These are phyloP conservation scores for Crypturellus undulatus DNA, from an alignment of 2,113 vertebrate species.

Conservation along the genomic window DNA sequence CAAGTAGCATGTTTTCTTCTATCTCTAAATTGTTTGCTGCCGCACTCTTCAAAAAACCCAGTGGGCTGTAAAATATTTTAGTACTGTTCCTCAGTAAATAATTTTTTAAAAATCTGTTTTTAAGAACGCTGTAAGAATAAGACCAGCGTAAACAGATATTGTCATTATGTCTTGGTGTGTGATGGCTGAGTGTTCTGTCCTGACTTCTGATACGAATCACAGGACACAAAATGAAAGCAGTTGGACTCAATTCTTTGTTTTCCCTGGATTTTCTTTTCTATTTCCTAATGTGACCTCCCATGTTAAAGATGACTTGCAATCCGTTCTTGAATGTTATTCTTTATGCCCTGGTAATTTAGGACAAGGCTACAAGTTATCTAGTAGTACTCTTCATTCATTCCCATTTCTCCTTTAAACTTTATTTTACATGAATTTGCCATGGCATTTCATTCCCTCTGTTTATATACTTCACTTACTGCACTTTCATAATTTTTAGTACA, in stretches of 20 bases:
- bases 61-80: neutral
- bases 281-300: neutral
- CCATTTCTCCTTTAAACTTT: constrained; percentile 42
- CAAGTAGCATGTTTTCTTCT: neutral
- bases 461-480: constrained; percentile 41
- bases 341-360: constrained; percentile 19
- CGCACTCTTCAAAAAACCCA: neutral
- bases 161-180: neutral
- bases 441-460: constrained; percentile 40
- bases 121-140: neutral
- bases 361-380: constrained; percentile 40
- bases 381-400: constrained; percentile 28
- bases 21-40: neutral
- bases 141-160: neutral
- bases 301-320: neutral
- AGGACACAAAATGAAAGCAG: neutral
- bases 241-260: neutral
- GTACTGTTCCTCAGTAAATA: neutral
- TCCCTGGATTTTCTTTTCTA: neutral
- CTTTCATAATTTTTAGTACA: constrained; percentile 25
- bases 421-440: constrained; percentile 50
- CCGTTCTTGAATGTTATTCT: constrained; percentile 38
- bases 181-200: neutral
- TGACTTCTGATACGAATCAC: neutral
- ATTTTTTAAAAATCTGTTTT: neutral